Percentiles rank a stretch among this genome's conserved stretches.
Conservation (phyloP, 2,888 invertebrate species). For the Psococerastis gibbosa region DNA sequence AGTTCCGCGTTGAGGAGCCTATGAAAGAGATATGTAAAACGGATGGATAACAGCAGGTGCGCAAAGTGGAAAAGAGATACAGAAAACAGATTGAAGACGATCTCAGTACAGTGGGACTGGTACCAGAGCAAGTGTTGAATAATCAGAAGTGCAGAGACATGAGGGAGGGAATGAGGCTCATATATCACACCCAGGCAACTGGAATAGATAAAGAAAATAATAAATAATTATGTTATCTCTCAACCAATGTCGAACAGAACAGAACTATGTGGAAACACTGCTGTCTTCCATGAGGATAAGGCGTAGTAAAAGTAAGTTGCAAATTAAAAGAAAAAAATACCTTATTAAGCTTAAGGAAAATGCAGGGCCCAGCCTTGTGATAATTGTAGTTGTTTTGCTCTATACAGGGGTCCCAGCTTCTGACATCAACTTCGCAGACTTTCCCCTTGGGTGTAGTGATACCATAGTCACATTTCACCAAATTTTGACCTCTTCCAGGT, state of each 20-base stretch:
- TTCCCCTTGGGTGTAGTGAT: slow-evolving; percentile 48
- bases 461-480: slow-evolving; percentile 55
- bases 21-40: too few relatives aligned
- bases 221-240: background rate
- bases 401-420: slow-evolving; percentile 63
- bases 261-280: too few relatives aligned
- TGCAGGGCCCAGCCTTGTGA: slow-evolving; percentile 80
- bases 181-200: too few relatives aligned
- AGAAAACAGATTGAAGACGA: too few relatives aligned
- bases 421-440: slow-evolving; percentile 75
- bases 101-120: too few relatives aligned
- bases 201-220: background rate
- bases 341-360: slow-evolving; percentile 89
- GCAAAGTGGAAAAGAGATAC: too few relatives aligned
- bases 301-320: background rate
- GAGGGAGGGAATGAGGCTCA: too few relatives aligned
- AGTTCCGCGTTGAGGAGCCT: too few relatives aligned
- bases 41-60: too few relatives aligned
- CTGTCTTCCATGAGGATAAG: too few relatives aligned
- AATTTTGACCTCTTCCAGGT: slow-evolving; percentile 53
- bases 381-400: slow-evolving; percentile 76
- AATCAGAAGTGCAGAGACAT: too few relatives aligned
- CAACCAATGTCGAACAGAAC: background rate
- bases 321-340: slow-evolving; percentile 23
- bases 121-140: too few relatives aligned